A percentile compares a stretch with the other conserved stretches of the same genome.
These are phyloP conservation scores for Drosophila mimica DNA, from an alignment of 2,888 invertebrate genomes.

Conservation along the genomic window DNA sequence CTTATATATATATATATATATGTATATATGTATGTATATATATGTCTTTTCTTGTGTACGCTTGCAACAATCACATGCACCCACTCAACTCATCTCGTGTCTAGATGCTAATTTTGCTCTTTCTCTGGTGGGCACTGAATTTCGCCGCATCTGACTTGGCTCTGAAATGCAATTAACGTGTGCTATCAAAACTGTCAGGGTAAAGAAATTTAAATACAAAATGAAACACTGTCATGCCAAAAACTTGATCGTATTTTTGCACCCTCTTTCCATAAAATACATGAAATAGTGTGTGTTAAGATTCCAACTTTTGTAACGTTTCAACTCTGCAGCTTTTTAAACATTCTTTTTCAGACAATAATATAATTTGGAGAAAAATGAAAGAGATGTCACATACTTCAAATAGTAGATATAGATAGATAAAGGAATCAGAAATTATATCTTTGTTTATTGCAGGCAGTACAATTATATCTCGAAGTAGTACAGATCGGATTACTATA, in stretches of 20 bases:
- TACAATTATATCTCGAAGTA: too few relatives aligned
- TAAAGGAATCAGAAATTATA: too few relatives aligned
- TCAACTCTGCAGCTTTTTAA: not conserved
- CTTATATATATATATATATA: not conserved
- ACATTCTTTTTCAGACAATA: not conserved
- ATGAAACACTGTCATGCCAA: slow-evolving; percentile 40
- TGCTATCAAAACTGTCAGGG: slow-evolving; percentile 55
- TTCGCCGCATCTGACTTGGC: slow-evolving; percentile 56
- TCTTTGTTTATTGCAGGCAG: not conserved
- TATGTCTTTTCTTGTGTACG: slow-evolving; percentile 23
- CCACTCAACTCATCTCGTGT: slow-evolving; percentile 1
- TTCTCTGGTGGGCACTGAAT: slow-evolving; percentile 33
- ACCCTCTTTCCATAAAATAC: slow-evolving; percentile 5
- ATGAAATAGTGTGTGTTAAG: not conserved
- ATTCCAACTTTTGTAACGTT: not conserved
- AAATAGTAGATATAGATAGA: not conserved
- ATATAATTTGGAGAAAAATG: not conserved
- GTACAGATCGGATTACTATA: not conserved
- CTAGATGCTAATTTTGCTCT: slow-evolving; percentile 61
- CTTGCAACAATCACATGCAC: slow-evolving; percentile 13
- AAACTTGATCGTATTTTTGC: slow-evolving; percentile 11
- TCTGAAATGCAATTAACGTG: slow-evolving; percentile 71
- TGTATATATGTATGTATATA: not conserved
- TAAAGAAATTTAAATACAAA: slow-evolving; percentile 53
- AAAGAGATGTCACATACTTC: not conserved